A percentile compares a stretch with the other conserved stretches of the same genome.
These are phyloP conservation scores for Spinus olivaceus DNA, from an alignment of 2,797 vertebrate genomes.

Conservation along the genomic window DNA sequence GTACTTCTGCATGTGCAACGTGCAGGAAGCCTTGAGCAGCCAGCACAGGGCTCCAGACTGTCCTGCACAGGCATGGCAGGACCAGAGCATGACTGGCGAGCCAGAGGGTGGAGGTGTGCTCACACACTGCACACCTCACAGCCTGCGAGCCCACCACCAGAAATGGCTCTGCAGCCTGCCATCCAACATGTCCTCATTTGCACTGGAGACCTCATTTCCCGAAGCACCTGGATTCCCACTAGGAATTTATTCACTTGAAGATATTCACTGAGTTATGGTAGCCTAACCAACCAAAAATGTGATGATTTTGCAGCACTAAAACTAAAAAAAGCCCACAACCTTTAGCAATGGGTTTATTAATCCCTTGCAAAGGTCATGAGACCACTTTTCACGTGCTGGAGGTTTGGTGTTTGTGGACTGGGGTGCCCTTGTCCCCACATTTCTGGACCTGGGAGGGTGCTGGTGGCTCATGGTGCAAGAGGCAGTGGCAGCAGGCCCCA, in stretches of 20 bases:
- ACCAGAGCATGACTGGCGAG: neutral
- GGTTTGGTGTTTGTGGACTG: neutral
- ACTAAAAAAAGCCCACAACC: accelerated
- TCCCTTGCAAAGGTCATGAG: neutral
- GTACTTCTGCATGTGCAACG: neutral
- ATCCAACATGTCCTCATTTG: neutral
- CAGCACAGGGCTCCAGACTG: accelerated
- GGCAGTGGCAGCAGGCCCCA: neutral
- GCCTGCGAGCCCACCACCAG: accelerated
- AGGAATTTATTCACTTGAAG: neutral
- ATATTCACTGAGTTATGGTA: neutral
- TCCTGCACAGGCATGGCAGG: neutral
- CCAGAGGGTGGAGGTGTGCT: neutral
- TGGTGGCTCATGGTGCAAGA: neutral
- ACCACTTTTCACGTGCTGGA: neutral
- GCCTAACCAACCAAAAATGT: neutral
- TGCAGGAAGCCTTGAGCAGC: neutral
- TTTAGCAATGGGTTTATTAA: neutral
- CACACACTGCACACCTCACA: neutral
- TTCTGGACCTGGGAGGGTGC: neutral
- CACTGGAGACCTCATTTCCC: neutral
- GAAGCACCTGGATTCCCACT: neutral
- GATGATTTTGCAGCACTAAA: neutral
- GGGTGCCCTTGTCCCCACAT: neutral
- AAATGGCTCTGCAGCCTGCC: neutral